A percentile compares a stretch with the other conserved stretches of the same genome.
phyloP scores from a whole-genome alignment of 2,797 vertebrate genomes.

The Tenualosa thibaudeaui region DNA sequence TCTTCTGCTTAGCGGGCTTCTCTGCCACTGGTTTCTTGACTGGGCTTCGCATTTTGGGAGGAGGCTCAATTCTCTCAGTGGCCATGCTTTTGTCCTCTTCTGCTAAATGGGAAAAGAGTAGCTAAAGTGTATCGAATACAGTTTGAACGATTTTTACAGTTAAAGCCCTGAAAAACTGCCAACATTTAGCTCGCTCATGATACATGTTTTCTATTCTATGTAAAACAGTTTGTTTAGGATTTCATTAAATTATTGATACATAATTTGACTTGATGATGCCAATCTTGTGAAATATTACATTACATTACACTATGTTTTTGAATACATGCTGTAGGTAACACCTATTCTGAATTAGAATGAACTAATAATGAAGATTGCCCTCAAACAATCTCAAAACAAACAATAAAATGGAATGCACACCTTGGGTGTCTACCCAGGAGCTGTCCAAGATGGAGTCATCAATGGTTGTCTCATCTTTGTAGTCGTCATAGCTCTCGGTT shows the following conservation, averaged over 20 bases:
- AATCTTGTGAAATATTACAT: neutral
- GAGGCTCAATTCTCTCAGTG: constrained; percentile 86
- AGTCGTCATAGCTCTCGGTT: constrained; percentile 89
- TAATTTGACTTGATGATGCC: neutral
- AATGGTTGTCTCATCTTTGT: constrained; percentile 95
- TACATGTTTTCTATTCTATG: neutral
- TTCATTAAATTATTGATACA: neutral
- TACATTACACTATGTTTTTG: neutral
- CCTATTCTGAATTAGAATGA: neutral
- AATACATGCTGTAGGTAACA: neutral
- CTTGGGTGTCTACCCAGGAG: constrained; percentile 98
- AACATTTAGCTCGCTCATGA: neutral
- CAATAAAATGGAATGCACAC: constrained; percentile 71
- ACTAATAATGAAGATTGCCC: neutral
- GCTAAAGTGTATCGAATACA: neutral
- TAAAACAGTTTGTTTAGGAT: neutral
- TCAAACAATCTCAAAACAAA: neutral
- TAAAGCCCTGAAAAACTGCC: neutral
- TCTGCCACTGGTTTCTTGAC: constrained; percentile 82
- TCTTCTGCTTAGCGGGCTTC: constrained; percentile 74
- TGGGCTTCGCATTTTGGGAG: constrained; percentile 76
- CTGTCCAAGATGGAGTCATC: constrained; percentile 98
- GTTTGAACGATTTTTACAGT: neutral
- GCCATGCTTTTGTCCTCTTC: constrained; percentile 96
- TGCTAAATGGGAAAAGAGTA: constrained; percentile 56